Base-by-base conservation (phyloP, 2,888 invertebrate species). In the Callyntrura guangdongensis region DNA sequence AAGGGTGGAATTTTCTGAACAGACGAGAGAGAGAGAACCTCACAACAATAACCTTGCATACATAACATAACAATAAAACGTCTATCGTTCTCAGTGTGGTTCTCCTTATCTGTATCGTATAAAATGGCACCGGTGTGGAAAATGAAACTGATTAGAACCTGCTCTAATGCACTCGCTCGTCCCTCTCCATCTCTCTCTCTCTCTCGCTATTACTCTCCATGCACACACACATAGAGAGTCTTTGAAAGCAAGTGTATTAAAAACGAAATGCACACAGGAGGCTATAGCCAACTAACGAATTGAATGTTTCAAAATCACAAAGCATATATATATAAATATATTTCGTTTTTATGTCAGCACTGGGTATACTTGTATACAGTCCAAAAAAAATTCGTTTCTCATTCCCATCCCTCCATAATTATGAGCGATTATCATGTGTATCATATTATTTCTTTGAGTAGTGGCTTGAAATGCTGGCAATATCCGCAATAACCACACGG, bases 1-100 rank as follows among this genome's bases (percentile, higher is more conserved):
- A 90, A 90, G 90, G 90, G 86, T 86, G 90, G 81, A 90, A 67
- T 86, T 69, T 49, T 14, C 86, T 82, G 61, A 69, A 22, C 67
- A 36, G 36, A 14, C 8, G 25, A 27, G 27, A 25, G 67, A 22
- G 14, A 72, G 56, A 27, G 56, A 64, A 56, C n/a, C 22, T 20
- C 87, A 53, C 12, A 64, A 20, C 86, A 72, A 61, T 84, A 49
- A 17, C 69, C 20, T 56, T 67, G 22, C 22, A 2, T 47, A 17
- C 45, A 45, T 6, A 45, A 20, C 74, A 17, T 47, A 14, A 47
- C 17, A 74, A 45, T 14, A 47, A 74, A 36, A 36, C 36, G 14
- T 47, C 12, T 72, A n/a, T 74, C 17, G n/a, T 12, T 47, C 64
- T 64, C 36, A 53, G 53, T 20, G 17, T 69, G 69, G 14, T 27